A percentile compares a stretch with the other conserved stretches of the same genome.
phyloP scores from a whole-genome alignment of 2,888 invertebrate genomes.

The Agrochola lychnidis region DNA sequence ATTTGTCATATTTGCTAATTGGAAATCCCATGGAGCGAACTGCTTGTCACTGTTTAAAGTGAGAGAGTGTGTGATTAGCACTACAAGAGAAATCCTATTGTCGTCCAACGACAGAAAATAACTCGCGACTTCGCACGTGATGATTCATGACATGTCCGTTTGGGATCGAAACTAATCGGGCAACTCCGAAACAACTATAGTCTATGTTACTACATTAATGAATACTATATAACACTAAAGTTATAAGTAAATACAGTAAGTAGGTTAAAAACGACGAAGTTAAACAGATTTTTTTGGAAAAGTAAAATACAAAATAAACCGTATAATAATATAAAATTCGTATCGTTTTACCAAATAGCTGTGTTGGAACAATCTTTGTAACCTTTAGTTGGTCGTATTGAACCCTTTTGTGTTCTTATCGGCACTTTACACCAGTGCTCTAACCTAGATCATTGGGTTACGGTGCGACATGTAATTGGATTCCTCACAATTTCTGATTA shows the following conservation, averaged over 20 bases:
- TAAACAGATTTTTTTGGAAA: neutral
- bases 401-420: constrained; percentile 48
- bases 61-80: neutral
- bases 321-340: constrained; percentile 3
- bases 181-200: neutral
- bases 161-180: neutral
- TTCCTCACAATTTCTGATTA: constrained; percentile 22
- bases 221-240: neutral
- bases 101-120: neutral
- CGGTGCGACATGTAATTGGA: constrained; percentile 44
- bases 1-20: neutral
- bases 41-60: neutral
- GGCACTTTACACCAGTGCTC: constrained; percentile 29
- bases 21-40: neutral
- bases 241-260: neutral
- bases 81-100: neutral
- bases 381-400: constrained; percentile 31
- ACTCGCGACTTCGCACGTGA: neutral
- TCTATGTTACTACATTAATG: neutral
- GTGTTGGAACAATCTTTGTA: constrained; percentile 12
- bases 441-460: constrained; percentile 29
- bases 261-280: neutral
- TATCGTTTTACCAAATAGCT: constrained; percentile 34
- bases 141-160: neutral
- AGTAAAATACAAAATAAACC: neutral